phyloP scores from a whole-genome alignment of 1,140 invertebrate genomes.

The Hycleus cichorii region DNA sequence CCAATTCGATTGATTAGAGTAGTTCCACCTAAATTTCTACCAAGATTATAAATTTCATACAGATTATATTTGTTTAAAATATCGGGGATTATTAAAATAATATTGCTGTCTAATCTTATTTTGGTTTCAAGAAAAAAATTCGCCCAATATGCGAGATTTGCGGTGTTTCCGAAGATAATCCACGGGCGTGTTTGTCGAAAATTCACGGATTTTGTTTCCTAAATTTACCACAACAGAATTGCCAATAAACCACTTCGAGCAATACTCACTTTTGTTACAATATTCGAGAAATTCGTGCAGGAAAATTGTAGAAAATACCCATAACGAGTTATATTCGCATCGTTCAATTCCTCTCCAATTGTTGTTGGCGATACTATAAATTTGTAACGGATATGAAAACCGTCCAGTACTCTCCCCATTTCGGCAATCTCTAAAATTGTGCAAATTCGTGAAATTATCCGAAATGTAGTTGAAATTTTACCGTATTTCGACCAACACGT shows the following conservation, averaged over 20 bases:
- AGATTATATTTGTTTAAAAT: not conserved
- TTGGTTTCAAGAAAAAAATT: too few relatives aligned
- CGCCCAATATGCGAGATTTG: too few relatives aligned
- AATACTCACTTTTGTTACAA: not conserved
- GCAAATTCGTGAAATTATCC: too few relatives aligned
- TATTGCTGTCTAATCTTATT: not conserved
- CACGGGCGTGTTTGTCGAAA: too few relatives aligned
- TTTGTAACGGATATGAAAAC: not conserved
- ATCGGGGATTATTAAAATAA: not conserved
- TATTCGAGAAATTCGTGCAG: not conserved
- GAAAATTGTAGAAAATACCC: conserved; percentile 1
- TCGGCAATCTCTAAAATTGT: not conserved
- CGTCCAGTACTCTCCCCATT: not conserved
- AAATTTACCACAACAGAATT: too few relatives aligned
- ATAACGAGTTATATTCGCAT: not conserved
- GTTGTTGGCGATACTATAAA: not conserved
- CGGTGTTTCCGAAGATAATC: too few relatives aligned
- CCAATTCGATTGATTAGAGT: not conserved
- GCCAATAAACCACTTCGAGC: too few relatives aligned
- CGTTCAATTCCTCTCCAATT: not conserved
- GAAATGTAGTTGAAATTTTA: not conserved
- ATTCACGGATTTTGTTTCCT: too few relatives aligned
- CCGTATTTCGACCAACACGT: conserved; percentile 1
- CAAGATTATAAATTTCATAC: conserved; percentile 3
- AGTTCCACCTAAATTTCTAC: not conserved